Conservation (phyloP, 2,113 vertebrate species). For the Podilymbus podiceps region DNA sequence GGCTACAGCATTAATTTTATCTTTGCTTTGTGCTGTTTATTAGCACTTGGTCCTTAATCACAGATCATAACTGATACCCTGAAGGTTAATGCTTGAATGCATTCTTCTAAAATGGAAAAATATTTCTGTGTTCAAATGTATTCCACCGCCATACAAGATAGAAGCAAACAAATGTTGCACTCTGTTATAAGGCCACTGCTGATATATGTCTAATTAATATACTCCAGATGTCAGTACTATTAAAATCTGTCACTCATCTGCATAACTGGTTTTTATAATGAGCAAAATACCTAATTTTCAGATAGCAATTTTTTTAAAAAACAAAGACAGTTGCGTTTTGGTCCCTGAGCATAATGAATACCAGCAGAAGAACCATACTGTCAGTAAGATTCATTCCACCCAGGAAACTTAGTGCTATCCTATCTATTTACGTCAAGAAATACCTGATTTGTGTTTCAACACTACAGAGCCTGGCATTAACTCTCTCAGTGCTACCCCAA, state of each 20-base stretch:
- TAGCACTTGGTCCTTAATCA: constrained; percentile 4
- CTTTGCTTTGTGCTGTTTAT: constrained; percentile 25
- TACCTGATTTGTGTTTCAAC: neutral
- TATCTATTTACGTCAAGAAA: neutral
- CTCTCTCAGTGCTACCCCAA: neutral
- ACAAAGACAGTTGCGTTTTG: neutral
- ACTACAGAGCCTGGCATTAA: neutral
- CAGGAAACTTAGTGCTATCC: neutral
- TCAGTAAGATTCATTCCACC: neutral
- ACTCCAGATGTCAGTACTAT: neutral
- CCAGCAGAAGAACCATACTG: neutral
- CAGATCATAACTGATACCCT: neutral
- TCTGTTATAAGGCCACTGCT: neutral
- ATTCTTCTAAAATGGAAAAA: constrained; percentile 2
- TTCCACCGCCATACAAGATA: neutral
- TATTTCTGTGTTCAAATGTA: neutral
- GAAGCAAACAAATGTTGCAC: neutral
- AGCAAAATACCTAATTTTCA: neutral
- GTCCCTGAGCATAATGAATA: neutral
- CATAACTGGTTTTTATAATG: neutral
- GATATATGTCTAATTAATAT: neutral
- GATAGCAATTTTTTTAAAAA: neutral
- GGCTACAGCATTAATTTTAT: constrained; percentile 36
- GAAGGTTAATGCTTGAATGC: neutral
- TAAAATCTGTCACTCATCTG: neutral